A percentile compares a stretch with the other conserved stretches of the same genome.
These are phyloP conservation scores for Melanotaenia duboulayi DNA, from an alignment of 2,113 vertebrate genomes.

Conservation along the genomic window DNA sequence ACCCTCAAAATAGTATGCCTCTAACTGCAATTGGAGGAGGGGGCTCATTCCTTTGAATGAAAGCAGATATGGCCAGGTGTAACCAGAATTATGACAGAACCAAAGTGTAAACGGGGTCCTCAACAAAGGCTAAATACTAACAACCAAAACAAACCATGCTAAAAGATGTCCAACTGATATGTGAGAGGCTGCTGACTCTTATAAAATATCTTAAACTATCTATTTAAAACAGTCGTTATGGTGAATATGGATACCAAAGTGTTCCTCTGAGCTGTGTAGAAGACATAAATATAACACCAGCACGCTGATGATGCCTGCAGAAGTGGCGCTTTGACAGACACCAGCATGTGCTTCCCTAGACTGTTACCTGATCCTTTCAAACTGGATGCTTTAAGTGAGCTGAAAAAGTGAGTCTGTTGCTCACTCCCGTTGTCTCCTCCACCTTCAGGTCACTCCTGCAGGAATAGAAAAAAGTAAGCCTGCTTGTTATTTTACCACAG, in stretches of 20 bases:
- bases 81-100: constrained; percentile 31
- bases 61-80: constrained; percentile 42
- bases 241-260: constrained; percentile 42
- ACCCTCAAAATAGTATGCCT: constrained; percentile 66
- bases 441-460: constrained; percentile 80
- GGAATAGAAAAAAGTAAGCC: constrained; percentile 62
- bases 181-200: neutral
- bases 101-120: neutral
- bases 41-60: constrained; percentile 45
- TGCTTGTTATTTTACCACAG: constrained; percentile 21
- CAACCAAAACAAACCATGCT: neutral
- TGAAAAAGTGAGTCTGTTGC: constrained; percentile 80
- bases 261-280: constrained; percentile 56
- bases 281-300: constrained; percentile 82
- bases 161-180: neutral
- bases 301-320: constrained; percentile 88
- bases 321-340: constrained; percentile 93
- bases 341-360: constrained; percentile 86
- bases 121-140: neutral
- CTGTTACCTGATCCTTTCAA: constrained; percentile 89
- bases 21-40: constrained; percentile 27
- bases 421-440: constrained; percentile 82
- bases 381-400: constrained; percentile 83
- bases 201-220: constrained; percentile 9
- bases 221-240: constrained; percentile 19